Base-by-base conservation (phyloP, 2,113 vertebrate species). In the Collichthys lucidus region DNA sequence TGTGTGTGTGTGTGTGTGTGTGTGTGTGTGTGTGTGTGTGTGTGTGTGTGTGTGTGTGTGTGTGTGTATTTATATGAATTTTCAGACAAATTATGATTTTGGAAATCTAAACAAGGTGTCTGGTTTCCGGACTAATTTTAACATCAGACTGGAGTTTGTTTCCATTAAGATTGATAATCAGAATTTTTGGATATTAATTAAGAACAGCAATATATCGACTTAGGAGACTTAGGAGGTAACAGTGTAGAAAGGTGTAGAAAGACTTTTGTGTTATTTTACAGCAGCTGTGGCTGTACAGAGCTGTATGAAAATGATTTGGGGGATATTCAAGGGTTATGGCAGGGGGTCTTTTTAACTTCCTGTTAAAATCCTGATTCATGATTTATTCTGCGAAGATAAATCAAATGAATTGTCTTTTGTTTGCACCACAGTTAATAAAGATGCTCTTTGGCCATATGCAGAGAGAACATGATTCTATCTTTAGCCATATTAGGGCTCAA, bases 71-170 rank as follows among this genome's bases (percentile, higher is more conserved):
- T 40, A 40, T 40, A 40, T 40, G 26, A 64, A 57, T 72, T 57
- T 62, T 73, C 31, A 15, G 24, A 26, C 50, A n/a, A 61, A 60
- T 40, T 77, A 44, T 78, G 70, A 82, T 87, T 84, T 42, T 66
- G 53, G 60, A 71, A 72, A 68, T 73, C 70, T 29, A 82, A 84
- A 84, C 77, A 79, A 55, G 26, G 17, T 66, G 50, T 82, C 44
- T 78, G 49, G 71, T 85, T 85, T 79, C 55, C 12, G 50, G 22
- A 60, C 40, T 79, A 68, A 84, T 22, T 78, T 86, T 40, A 53
- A 50, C 20, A 44, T 64, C n/a, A 64, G n/a, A 17, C 35, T 75
- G 62, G 35, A 52, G 7, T 83, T 86, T 86, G 47, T 88, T 85
- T 77, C 65, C 50, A 57, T 4, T 64, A 66, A 60, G 26, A 11